These are phyloP conservation scores for Hypomesus transpacificus DNA, from an alignment of 2,113 vertebrate genomes.

Conservation along the genomic window DNA sequence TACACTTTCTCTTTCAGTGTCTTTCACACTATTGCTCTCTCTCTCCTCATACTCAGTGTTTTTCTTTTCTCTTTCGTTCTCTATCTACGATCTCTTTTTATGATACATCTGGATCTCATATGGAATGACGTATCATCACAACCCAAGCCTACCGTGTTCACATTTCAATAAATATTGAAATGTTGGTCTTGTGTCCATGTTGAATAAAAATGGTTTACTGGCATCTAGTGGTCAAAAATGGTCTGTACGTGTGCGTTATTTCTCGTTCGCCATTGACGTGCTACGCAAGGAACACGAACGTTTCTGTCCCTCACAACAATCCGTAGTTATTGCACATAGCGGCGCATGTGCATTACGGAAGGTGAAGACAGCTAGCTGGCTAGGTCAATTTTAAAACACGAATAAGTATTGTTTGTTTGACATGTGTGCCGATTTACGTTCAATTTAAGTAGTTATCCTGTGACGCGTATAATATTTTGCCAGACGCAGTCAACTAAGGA, in stretches of 20 bases:
- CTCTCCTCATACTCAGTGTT: too few relatives aligned
- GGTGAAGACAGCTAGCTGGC: conserved; percentile 10
- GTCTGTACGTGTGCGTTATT: background rate
- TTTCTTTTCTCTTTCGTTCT: too few relatives aligned
- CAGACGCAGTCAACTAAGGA: background rate
- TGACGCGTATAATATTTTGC: background rate
- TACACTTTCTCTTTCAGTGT: too few relatives aligned
- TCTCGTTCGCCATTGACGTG: background rate
- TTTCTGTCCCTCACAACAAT: conserved; percentile 1
- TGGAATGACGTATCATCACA: too few relatives aligned
- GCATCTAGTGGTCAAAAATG: conserved; percentile 19
- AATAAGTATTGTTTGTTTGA: background rate
- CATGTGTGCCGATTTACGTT: background rate
- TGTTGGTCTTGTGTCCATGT: too few relatives aligned
- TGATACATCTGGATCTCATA: too few relatives aligned
- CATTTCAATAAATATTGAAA: too few relatives aligned
- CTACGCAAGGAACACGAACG: background rate
- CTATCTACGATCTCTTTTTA: too few relatives aligned
- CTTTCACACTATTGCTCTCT: too few relatives aligned
- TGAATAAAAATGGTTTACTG: conserved; percentile 3
- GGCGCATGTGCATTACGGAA: conserved; percentile 9
- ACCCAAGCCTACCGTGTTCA: too few relatives aligned
- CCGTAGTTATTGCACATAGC: conserved; percentile 5
- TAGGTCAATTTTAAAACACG: conserved; percentile 23
- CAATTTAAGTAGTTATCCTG: background rate